Base-by-base conservation (phyloP, 2,888 invertebrate genomes). In the Bibio marci region DNA sequence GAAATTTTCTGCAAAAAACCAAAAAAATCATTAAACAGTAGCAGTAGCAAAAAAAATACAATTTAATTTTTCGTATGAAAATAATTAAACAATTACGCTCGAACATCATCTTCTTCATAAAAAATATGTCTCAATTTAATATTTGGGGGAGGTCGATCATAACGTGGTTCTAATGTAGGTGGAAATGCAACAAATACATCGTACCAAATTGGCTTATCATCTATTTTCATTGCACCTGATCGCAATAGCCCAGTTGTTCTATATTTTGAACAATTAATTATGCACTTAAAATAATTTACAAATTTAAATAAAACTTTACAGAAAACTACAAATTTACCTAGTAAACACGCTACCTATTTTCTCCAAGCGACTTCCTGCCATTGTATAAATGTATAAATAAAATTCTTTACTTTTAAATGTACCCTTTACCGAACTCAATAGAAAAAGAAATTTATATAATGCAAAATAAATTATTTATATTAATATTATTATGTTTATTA, bases 191-290 rank as follows among this genome's bases (percentile, higher is more conserved):
- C 74, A 56, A 92, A 95, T 17, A 97, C 65, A 54, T 88, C 83
- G 55, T 80, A 90, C 97, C 97, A 97, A 10, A 95, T 43, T 1
- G 97, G 97, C 45, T 80, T 71, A 50, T 94, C 88, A 67, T 56
- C 91, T 4, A 19, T 12, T 53, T 73, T 78, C 58, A 92, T 65
- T 4, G 82, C 90, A 35, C 83, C 82, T 18, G 81, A 71, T 42
- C 74, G 70, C 12, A 95, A 56, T 26, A 97, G 65, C 4, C 88
- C 87, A 47, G 73, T 71, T 3, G 80, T 67, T 56, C 91, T 87
- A 54, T 28, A 64, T 58, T 45, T 52, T 41, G 47, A 49, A n/a
- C n/a, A n/a, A n/a, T n/a, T n/a, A n/a, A n/a, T n/a, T n/a, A n/a
- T n/a, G n/a, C n/a, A n/a, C n/a, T n/a, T n/a, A 43, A 41, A 37